Evolutionary conservation across 2,113 vertebrate genomes (phyloP), one percentile per base, ranked within the genome.

Genomic region (Eclectus roratus): DNA sequence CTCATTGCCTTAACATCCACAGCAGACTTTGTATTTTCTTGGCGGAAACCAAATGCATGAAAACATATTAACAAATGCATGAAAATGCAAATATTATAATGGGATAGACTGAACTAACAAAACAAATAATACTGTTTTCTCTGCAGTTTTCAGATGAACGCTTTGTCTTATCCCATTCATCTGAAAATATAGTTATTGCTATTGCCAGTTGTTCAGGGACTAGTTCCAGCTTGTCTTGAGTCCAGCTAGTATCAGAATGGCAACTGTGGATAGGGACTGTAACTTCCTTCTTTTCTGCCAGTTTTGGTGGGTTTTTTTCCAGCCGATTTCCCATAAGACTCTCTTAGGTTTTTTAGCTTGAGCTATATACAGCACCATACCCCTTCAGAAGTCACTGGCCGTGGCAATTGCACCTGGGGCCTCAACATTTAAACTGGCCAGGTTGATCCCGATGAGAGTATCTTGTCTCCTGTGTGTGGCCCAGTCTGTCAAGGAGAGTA

Each of bases 401-500:
- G 0, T 41, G 69, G 64, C 37, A 50, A 4, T 14, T 23, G 31
- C 58, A 29, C 28, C 28, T 41, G 74, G 8, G 31, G 9, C 28
- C 29, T 33, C 50, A 7, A 5, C 20, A 9, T 47, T 5, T 5
- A 11, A 44, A n/a, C 60, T 87, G 58, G 47, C 70, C 44, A 55
- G 37, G 65, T 2, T 35, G 43, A 4, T 12, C 27, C 12, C 1
- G 1, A 10, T 3, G 15, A 27, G 46, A 80, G 17, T 0, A 7
- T 6, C 39, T 21, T 21, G 21, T n/a, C 56, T 43, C 18, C 21
- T 11, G 17, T 8, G 16, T 3, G 9, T 6, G 37, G 3, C 44
- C 17, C 31, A 41, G 52, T 6, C 13, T 27, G 46, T 11, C 44
- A 44, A 28, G 39, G 14, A 18, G 12, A 80, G 58, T 3, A 37